A percentile compares a stretch with the other conserved stretches of the same genome.
These are phyloP conservation scores for Drosophila sechellia DNA, from an alignment of 1,140 invertebrate species.

Conservation along the genomic window DNA sequence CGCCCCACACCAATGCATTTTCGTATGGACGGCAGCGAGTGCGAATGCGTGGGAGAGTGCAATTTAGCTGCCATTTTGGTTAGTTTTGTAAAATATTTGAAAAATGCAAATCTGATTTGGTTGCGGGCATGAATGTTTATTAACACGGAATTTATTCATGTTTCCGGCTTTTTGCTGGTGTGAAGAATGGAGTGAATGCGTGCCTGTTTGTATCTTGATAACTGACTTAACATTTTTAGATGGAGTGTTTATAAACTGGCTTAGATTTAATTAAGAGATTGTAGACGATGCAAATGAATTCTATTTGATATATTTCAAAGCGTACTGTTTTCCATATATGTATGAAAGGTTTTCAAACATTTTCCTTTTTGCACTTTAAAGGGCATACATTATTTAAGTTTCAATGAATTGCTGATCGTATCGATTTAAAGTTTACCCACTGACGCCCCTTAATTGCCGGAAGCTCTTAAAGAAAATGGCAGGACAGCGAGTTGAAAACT, in stretches of 20 bases:
- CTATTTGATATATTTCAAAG: background rate
- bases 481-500: conserved; percentile 11
- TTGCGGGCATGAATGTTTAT: conserved; percentile 41
- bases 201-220: conserved; percentile 9
- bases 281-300: background rate
- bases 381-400: conserved; percentile 6
- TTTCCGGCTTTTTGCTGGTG: conserved; percentile 6
- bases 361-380: no score
- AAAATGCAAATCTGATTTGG: conserved; percentile 48
- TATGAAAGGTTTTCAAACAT: no score
- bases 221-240: conserved; percentile 7
- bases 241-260: background rate
- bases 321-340: background rate
- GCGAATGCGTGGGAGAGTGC: conserved; percentile 17
- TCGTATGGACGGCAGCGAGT: conserved; percentile 3
- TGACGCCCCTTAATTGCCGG: conserved; percentile 37
- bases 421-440: conserved; percentile 32
- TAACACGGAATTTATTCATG: conserved; percentile 43
- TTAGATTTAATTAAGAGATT: conserved; percentile 9
- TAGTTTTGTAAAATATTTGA: conserved; percentile 53
- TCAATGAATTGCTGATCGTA: conserved; percentile 4
- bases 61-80: conserved; percentile 41
- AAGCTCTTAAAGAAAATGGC: conserved; percentile 37
- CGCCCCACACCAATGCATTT: background rate
- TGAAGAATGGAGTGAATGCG: background rate